Base-by-base conservation (phyloP, 1,140 invertebrate genomes). In the Scylla paramamosain region DNA sequence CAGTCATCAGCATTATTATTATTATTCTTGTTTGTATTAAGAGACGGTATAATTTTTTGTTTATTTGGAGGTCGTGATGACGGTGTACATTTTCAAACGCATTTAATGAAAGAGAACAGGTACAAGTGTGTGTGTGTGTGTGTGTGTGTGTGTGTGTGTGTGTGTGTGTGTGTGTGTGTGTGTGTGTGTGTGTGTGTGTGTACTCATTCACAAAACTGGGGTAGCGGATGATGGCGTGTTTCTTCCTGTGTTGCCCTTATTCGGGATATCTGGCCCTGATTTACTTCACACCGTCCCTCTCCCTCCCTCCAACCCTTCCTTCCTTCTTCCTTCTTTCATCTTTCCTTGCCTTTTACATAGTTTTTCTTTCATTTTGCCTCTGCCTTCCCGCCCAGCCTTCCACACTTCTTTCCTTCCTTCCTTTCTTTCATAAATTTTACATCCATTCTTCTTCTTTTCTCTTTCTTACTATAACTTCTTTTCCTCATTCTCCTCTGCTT, bases 121-220 rank as follows among this genome's bases (percentile, higher is more conserved):
- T 12, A 14, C 10, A 16, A n/a, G 67, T 77, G 67, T n/a, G 67
- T 77, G 67, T n/a, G 67, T 77, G 67, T 77, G 67, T 77, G 67
- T 77, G 67, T 77, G 67, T 77, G 67, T 77, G 67, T 77, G n/a
- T 77, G n/a, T 77, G n/a, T 77, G n/a, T 77, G 20, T n/a, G 67
- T 77, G 67, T 77, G 67, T 77, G 67, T 77, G 67, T 77, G 67
- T 77, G 67, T 77, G 67, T 77, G 67, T 77, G 67, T 77, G 67
- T n/a, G 67, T 77, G 67, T 77, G 67, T 77, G 67, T 77, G 67
- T n/a, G 67, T 77, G 67, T 77, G 67, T n/a, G 67, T 77, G 67
- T 25, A n/a, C 67, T 77, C 67, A 77, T 77, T 77, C 67, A 77
- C 67, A 77, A 77, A n/a, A n/a, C n/a, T 77, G 67, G 67, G 20